phyloP scores from a whole-genome alignment of 2,797 vertebrate species.

The Lemur catta region DNA sequence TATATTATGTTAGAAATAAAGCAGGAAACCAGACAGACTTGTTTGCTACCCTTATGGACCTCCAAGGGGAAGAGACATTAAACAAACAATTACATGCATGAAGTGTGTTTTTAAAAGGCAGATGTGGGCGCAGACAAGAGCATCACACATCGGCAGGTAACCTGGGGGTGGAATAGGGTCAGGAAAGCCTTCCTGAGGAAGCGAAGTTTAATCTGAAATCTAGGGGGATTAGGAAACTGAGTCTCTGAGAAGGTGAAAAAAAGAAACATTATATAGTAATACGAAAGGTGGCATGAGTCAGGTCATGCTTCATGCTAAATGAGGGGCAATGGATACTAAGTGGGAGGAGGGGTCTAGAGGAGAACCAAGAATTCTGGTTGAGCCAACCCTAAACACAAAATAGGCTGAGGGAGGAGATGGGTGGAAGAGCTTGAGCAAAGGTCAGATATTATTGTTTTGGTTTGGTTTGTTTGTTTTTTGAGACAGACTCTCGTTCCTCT shows the following conservation, averaged over 20 bases:
- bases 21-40: constrained; percentile 59
- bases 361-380: background rate
- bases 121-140: background rate
- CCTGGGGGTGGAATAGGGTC: background rate
- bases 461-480: background rate
- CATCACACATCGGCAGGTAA: background rate
- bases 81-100: constrained; percentile 28
- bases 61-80: constrained; percentile 54
- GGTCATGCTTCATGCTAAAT: background rate
- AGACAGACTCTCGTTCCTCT: background rate
- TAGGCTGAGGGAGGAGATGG: background rate
- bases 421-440: background rate
- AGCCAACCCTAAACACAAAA: background rate
- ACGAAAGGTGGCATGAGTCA: background rate
- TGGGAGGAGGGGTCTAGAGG: background rate
- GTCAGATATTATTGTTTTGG: background rate
- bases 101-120: constrained; percentile 32
- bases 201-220: constrained; percentile 19
- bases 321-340: background rate
- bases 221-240: background rate
- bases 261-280: background rate
- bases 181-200: constrained; percentile 26
- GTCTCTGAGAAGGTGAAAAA: background rate
- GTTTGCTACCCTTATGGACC: constrained; percentile 48
- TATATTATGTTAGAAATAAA: background rate